Evolutionary conservation across 2,113 vertebrate genomes (phyloP).

Genomic region (Oreochromis tanganicae): DNA sequence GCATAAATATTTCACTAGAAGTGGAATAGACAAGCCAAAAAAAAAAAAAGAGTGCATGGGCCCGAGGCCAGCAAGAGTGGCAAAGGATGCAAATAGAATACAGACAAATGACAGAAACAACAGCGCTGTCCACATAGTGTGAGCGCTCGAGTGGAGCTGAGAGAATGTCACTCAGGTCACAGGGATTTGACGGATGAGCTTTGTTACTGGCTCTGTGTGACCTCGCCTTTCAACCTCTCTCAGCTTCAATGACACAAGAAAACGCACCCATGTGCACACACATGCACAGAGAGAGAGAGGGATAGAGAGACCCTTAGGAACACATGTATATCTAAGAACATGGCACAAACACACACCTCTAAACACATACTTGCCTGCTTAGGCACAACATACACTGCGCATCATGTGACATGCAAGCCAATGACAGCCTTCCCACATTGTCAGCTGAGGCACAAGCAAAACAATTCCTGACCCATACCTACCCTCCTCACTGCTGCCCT

Average conservation of each 20-base stretch:
- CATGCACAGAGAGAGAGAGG: background rate
- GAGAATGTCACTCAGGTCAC: conserved; percentile 62
- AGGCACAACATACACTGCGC: background rate
- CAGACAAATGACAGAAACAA: conserved; percentile 59
- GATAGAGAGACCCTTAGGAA: background rate
- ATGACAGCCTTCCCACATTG: background rate
- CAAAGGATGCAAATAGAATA: conserved; percentile 61
- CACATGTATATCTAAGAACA: background rate
- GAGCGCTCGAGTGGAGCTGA: conserved; percentile 40
- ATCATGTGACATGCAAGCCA: background rate
- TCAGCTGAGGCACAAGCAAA: background rate
- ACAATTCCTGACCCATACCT: background rate
- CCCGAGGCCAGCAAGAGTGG: conserved; percentile 2
- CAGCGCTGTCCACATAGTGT: conserved; percentile 31
- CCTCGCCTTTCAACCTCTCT: conserved; percentile 60
- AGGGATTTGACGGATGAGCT: conserved; percentile 63
- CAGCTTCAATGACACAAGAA: conserved; percentile 51
- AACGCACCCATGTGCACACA: background rate
- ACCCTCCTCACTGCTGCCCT: background rate
- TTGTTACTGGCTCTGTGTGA: conserved; percentile 50
- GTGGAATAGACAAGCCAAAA: conserved; percentile 28
- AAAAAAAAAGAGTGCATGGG: conserved; percentile 8
- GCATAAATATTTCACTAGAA: conserved; percentile 57
- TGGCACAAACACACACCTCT: background rate
- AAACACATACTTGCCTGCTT: background rate